A percentile compares a stretch with the other conserved stretches of the same genome.
phyloP scores from a whole-genome alignment of 2,797 vertebrate genomes.

The Lepus townsendii region DNA sequence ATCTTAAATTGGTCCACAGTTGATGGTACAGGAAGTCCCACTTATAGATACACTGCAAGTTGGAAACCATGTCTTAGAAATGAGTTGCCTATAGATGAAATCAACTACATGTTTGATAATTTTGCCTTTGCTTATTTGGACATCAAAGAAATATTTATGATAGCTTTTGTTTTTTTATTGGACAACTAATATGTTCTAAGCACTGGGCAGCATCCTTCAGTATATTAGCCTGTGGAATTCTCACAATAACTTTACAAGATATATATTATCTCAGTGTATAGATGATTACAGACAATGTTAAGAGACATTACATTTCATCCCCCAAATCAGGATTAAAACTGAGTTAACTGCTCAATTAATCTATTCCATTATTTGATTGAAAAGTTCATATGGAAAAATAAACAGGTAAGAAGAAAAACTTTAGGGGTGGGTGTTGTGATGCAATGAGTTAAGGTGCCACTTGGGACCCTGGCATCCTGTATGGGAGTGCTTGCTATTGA shows the following conservation, averaged over 20 bases:
- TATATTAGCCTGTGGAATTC: not conserved
- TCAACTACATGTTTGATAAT: not conserved
- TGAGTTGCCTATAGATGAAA: not conserved
- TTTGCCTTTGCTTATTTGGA: conserved; percentile 17
- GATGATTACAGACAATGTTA: not conserved
- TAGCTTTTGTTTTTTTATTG: not conserved
- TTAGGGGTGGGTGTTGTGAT: too few species aligned
- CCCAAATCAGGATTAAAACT: conserved; percentile 30
- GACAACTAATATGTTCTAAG: not conserved
- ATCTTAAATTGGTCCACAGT: not conserved
- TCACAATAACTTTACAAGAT: not conserved
- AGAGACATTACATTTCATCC: not conserved
- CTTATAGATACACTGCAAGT: not conserved
- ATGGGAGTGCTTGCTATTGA: too few species aligned
- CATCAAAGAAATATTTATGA: not conserved
- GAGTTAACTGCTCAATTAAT: not conserved
- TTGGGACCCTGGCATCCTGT: too few species aligned
- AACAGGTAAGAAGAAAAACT: not conserved
- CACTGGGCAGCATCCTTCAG: not conserved
- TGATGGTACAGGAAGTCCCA: not conserved
- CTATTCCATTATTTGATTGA: not conserved
- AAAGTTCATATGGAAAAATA: conserved; percentile 34
- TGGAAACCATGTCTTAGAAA: not conserved
- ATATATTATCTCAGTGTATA: not conserved
- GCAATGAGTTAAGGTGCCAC: too few species aligned